phyloP scores from a whole-genome alignment of 2,797 vertebrate genomes.

The Macropodus opercularis region DNA sequence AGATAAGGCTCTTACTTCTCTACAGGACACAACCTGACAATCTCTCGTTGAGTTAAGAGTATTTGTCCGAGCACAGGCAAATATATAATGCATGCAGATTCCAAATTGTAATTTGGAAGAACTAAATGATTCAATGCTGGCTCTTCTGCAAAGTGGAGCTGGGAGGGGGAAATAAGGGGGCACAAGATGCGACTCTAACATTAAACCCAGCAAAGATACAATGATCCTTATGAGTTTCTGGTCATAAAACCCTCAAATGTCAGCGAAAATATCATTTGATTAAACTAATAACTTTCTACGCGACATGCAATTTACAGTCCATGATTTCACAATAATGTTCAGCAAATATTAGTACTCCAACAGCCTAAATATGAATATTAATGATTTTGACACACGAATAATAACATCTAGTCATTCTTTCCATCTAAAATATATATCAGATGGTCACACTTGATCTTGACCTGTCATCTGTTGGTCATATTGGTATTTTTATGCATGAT shows the following conservation, averaged over 20 bases:
- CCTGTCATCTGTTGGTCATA: background rate
- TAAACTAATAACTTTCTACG: background rate
- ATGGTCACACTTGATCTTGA: background rate
- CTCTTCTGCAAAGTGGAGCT: conserved; percentile 65
- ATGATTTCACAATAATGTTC: background rate
- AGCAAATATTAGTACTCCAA: background rate
- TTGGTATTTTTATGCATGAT: background rate
- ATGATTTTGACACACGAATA: background rate
- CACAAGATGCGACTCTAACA: conserved; percentile 42
- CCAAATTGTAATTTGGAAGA: conserved; percentile 79
- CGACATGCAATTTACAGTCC: background rate
- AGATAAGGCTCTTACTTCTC: conserved; percentile 77
- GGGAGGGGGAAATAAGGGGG: conserved; percentile 15
- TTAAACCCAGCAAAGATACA: conserved; percentile 9
- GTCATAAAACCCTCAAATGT: background rate
- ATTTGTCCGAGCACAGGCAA: conserved; percentile 84
- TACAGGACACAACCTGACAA: conserved; percentile 78
- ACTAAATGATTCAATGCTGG: conserved; percentile 86
- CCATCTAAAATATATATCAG: background rate
- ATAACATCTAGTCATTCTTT: background rate
- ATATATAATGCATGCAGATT: conserved; percentile 84
- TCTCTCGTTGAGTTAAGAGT: conserved; percentile 83
- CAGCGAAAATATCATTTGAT: background rate
- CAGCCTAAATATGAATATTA: background rate
- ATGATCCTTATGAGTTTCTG: background rate